phyloP scores from a whole-genome alignment of 1,140 invertebrate genomes.

The Achatina immaculata region DNA sequence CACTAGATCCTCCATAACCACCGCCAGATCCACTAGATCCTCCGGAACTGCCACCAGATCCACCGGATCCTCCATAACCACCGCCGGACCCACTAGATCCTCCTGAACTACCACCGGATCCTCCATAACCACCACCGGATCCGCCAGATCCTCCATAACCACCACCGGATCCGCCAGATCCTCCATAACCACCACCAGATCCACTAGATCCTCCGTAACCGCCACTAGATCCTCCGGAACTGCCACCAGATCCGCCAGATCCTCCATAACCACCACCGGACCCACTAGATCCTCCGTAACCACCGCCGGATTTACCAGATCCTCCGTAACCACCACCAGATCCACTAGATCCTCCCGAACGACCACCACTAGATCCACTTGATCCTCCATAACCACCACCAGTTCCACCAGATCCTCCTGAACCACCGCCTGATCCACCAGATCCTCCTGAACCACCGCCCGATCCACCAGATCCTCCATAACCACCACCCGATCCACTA shows the following conservation, averaged over 20 bases:
- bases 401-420: background rate
- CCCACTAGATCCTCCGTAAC: background rate
- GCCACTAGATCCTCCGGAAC: background rate
- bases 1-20: background rate
- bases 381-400: background rate
- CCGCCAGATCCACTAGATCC: background rate
- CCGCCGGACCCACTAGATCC: background rate
- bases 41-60: background rate
- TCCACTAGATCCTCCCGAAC: background rate
- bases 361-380: background rate
- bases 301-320: background rate
- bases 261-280: background rate
- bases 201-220: background rate
- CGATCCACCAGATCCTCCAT: background rate
- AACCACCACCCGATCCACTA: background rate
- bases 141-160: background rate
- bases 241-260: background rate
- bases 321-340: conserved; percentile 1
- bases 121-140: background rate
- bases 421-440: background rate
- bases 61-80: background rate
- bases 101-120: background rate
- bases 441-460: background rate
- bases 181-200: conserved; percentile 1
- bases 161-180: background rate